These are phyloP conservation scores for Trachymyrmex cornetzi DNA, from an alignment of 1,140 invertebrate species.

Conservation along the genomic window DNA sequence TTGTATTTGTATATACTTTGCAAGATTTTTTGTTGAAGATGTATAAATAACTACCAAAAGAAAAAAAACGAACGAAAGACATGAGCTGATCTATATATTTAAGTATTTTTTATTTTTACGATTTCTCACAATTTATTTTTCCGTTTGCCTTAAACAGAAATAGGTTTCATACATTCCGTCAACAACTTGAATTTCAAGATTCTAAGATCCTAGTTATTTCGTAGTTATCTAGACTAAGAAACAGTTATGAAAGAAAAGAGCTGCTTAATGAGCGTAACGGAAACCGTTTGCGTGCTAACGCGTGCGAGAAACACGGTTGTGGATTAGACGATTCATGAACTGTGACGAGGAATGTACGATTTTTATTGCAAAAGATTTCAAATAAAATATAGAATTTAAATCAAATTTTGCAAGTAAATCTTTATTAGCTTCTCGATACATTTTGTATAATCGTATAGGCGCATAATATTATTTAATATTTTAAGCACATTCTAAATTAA, in stretches of 20 bases:
- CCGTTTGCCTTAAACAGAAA: background rate
- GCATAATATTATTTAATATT: too few species aligned
- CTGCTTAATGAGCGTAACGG: background rate
- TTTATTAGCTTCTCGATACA: background rate
- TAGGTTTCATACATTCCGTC: background rate
- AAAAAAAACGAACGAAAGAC: background rate
- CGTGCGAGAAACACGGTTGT: background rate
- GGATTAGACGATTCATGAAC: background rate
- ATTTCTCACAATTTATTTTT: background rate
- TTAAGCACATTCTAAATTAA: too few species aligned
- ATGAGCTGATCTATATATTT: background rate
- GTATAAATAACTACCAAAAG: background rate
- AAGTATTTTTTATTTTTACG: background rate
- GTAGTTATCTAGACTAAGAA: constrained; percentile 7
- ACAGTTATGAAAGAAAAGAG: background rate
- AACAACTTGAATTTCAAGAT: background rate
- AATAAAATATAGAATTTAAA: background rate
- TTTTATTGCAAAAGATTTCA: background rate
- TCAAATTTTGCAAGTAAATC: background rate
- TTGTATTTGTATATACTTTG: background rate
- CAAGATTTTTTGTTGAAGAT: background rate
- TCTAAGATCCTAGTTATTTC: background rate
- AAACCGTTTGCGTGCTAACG: background rate
- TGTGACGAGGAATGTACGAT: background rate
- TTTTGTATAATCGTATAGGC: background rate